Base-by-base conservation (phyloP, 2,888 invertebrate genomes). In the Drosophila mayaguana region DNA sequence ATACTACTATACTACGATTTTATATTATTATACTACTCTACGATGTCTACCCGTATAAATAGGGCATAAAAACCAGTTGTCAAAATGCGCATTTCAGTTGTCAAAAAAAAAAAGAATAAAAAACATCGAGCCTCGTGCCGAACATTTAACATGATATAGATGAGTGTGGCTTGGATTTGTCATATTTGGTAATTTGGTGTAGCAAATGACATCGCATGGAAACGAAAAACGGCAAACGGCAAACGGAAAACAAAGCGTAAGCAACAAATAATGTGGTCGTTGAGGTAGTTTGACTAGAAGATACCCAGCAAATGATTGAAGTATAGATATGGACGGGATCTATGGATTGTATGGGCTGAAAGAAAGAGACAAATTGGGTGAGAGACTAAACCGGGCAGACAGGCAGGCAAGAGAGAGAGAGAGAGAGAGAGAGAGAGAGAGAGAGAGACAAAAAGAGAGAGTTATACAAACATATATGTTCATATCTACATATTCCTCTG, bases 61-160 rank as follows among this genome's bases (percentile, higher is more conserved):
- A 54, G 66, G 43, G 36, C 54, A 66, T 50, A 32, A 43, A 36
- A 43, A 54, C 66, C 59, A 60, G 42, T 42, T 48, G 69, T 40
- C 36, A 18, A 40, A 46, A 36, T 42, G 54, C 40, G n/a, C n/a
- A 40, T 14, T 34, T 16, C 11, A 12, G 38, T 22, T 55, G 34
- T 5, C 18, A 45, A 43, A 51, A 28, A n/a, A 28, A n/a, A 8
- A n/a, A 16, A 14, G 14, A 14, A 43, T 2, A 7, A 16, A 22
- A 20, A 6, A 43, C 16, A 36, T 14, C 20, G 51, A 48, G 65
- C 16, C 66, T 61, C 51, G 62, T 63, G 68, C 43, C 76, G n/a
- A 59, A 54, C 72, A 76, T 63, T 78, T 63, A 54, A 32, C 63
- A 54, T 18, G 60, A 63, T 54, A 63, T 73, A 68, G 68, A 61